Evolutionary conservation across 1,140 invertebrate species (phyloP).

Genomic region (Palaemon carinicauda): DNA sequence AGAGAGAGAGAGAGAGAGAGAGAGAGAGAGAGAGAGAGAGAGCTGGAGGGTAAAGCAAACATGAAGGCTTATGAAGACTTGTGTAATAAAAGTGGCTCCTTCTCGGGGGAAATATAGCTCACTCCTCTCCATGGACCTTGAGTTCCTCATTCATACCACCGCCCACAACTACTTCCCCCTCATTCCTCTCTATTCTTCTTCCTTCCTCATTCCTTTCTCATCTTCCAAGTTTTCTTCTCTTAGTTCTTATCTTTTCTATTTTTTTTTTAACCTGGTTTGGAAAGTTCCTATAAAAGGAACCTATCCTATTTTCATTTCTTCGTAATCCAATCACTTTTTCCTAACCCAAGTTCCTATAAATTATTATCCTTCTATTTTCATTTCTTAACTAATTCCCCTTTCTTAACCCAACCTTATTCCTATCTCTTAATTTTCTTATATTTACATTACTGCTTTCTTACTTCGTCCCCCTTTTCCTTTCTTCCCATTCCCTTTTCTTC

Average conservation of each 20-base stretch:
- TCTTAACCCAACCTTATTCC: background rate
- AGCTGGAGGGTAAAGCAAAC: background rate
- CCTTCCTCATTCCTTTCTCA: background rate
- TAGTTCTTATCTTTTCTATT: background rate
- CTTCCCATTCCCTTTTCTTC: background rate
- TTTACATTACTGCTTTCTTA: background rate
- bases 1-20: background rate
- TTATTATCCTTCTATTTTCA: background rate
- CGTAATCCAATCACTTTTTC: too few relatives aligned
- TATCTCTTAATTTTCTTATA: background rate
- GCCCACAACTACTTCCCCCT: background rate
- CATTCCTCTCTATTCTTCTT: background rate
- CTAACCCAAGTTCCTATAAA: background rate
- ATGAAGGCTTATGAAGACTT: constrained; percentile 15
- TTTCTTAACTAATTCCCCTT: background rate
- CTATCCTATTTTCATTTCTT: too few relatives aligned
- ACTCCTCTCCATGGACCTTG: background rate
- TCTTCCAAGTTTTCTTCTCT: background rate
- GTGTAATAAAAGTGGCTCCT: background rate
- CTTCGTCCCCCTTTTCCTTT: background rate
- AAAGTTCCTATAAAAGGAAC: too few relatives aligned
- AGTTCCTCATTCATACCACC: background rate
- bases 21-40: constrained; percentile 10
- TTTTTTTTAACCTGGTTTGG: too few relatives aligned
- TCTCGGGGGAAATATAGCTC: background rate